Conservation (phyloP, 2,888 invertebrate genomes). For the Prenolepis imparis region DNA sequence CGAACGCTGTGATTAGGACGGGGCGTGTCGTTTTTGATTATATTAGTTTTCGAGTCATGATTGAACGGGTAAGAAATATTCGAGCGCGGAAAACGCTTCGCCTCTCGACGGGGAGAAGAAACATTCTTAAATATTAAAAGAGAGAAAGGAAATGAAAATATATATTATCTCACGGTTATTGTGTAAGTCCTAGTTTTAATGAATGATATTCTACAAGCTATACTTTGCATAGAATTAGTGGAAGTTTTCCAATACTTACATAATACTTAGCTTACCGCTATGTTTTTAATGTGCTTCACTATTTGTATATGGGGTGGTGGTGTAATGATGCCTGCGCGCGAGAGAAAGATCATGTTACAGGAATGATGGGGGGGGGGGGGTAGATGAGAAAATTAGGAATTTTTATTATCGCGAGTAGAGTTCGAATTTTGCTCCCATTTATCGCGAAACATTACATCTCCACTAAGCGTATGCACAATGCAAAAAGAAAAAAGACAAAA, state of each 20-base stretch:
- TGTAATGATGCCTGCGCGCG: slow-evolving; percentile 58
- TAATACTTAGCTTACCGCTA: slow-evolving; percentile 80
- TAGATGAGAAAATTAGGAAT: slow-evolving; percentile 15
- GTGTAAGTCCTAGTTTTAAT: slow-evolving; percentile 71
- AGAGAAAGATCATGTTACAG: slow-evolving; percentile 11
- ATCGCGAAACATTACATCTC: slow-evolving; percentile 66
- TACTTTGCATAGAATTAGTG: slow-evolving; percentile 97
- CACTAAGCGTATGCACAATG: slow-evolving; percentile 72
- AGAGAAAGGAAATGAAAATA: slow-evolving; percentile 24
- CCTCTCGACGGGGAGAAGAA: neutral
- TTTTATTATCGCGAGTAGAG: slow-evolving; percentile 36
- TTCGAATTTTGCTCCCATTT: slow-evolving; percentile 30
- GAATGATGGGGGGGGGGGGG: too few relatives aligned
- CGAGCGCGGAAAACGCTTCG: neutral
- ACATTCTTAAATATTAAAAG: neutral
- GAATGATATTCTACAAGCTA: slow-evolving; percentile 90
- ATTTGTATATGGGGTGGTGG: slow-evolving; percentile 67
- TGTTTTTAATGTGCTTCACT: slow-evolving; percentile 79
- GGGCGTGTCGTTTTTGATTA: slow-evolving; percentile 33
- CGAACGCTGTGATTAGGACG: slow-evolving; percentile 59
- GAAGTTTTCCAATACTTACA: slow-evolving; percentile 92
- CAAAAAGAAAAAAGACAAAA: slow-evolving; percentile 51
- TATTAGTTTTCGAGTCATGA: slow-evolving; percentile 14
- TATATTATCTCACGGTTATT: slow-evolving; percentile 23
- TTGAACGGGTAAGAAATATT: neutral